Evolutionary conservation across 2,797 vertebrate genomes (phyloP).

Genomic region (Hydrophis major): DNA sequence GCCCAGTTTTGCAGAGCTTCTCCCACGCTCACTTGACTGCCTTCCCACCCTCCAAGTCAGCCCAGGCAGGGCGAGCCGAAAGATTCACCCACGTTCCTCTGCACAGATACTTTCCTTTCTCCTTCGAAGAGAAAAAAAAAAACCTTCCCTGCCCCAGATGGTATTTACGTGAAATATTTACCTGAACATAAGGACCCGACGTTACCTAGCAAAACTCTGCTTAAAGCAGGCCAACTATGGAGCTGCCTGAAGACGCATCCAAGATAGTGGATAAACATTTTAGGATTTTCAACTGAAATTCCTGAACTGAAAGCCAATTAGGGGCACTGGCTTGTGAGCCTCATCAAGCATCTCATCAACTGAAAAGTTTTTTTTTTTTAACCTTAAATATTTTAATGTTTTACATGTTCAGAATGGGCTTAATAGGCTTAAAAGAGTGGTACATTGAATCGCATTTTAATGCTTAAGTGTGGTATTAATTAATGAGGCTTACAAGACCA

Average conservation of each 20-base stretch:
- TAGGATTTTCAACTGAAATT: background rate
- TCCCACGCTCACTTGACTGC: background rate
- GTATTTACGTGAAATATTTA: background rate
- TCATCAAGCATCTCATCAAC: background rate
- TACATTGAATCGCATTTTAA: background rate
- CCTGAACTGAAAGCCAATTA: background rate
- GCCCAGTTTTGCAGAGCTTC: background rate
- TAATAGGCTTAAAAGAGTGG: background rate
- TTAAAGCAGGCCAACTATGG: background rate
- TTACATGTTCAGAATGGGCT: background rate
- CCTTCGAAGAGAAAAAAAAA: background rate
- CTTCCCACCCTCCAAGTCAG: background rate
- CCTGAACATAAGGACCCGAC: background rate
- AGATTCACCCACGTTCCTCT: background rate
- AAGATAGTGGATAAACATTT: background rate
- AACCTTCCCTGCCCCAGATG: background rate
- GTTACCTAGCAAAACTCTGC: background rate
- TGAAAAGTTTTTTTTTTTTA: background rate
- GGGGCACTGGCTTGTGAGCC: background rate
- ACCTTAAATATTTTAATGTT: background rate
- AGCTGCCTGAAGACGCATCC: background rate
- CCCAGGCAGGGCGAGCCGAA: background rate
- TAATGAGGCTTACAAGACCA: background rate
- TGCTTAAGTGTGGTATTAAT: background rate
- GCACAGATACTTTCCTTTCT: background rate